Evolutionary conservation across 2,888 invertebrate genomes (phyloP), one percentile per base, ranked within the genome.

Genomic region (Tetrapedia diversipes): DNA sequence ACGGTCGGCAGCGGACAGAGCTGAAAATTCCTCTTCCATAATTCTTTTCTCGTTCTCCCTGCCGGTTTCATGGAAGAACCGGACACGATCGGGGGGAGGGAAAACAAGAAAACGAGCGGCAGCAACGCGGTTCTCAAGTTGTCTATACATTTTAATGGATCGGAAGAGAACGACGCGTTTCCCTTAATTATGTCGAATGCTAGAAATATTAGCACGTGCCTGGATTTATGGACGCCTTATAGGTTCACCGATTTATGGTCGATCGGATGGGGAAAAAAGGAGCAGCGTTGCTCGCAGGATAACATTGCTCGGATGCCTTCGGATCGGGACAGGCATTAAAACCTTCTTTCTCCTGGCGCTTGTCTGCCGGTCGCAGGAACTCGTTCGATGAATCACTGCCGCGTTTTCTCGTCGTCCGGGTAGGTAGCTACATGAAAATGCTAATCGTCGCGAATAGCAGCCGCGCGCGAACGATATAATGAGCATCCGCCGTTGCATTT

Each of bases 301-400:
- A 65, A 29, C 43, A 61, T 77, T 53, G 34, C 51, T 63, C 63
- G 67, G 49, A 66, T 66, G 49, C 49, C 43, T 75, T 65, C 65
- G 75, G n/a, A 80, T 71, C 70, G 63, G 56, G 51, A 64, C 74
- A 59, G 59, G 66, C 60, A 67, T 69, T 67, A 70, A 70, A 79
- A 80, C 75, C 75, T n/a, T n/a, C n/a, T n/a, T n/a, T n/a, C n/a
- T 79, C 60, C 80, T 72, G 80, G 77, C 77, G 77, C 80, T 80
- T 72, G 80, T 74, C 73, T 77, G 64, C 73, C 59, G 53, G 65
- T 66, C 70, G 59, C 60, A n/a, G 37, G 72, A 81, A 81, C 80
- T 77, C 77, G 77, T 81, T 77, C 80, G 80, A 81, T 81, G 80
- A 81, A 81, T 80, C 77, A 81, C 68, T 74, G 74, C 66, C 66